Base-by-base conservation (phyloP, 2,113 vertebrate species). In the Misgurnus mizolepis region DNA sequence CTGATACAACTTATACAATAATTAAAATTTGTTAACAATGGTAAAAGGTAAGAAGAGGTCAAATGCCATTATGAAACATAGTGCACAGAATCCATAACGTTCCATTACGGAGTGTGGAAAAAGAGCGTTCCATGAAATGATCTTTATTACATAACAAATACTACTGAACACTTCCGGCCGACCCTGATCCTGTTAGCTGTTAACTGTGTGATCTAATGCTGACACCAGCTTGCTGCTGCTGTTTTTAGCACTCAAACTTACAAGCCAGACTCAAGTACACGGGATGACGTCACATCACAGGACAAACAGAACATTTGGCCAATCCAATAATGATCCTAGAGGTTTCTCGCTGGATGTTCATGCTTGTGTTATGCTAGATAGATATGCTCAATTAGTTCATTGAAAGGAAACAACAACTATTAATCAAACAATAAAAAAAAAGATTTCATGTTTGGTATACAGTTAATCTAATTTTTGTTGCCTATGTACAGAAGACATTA, bases 41-140 rank as follows among this genome's bases (percentile, higher is more conserved):
- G 18, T 14, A 34, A 64, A 17, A 34, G 47, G 8, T 39, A 27
- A 64, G 18, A 64, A 5, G 18, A 62, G 74, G 74, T 65, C 7
- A 65, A 53, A 62, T 34, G 73, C 64, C 8, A 76, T 62, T 64
- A 45, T 50, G 11, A 50, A 15, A 49, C 3, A 5, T 11, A 62
- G 15, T 50, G 6, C 3, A 76, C 41, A 40, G 22, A 76, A 76
- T 76, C 74, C 45, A 76, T 76, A 40, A 76, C n/a, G 61, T 66
- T 76, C 47, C 74, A 65, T 76, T 76, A 1, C 6, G 22, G 45
- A 65, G 61, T 66, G 74, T 66, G 73, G 4, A 39, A 47, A 53
- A 70, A 14, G 3, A 60, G 17, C 17, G 41, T 62, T 76, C 45
- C 17, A 66, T 65, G 47, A 15, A 55, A 55, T 15, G 17, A 40